Percentiles rank a stretch among this genome's conserved stretches.
Conservation (phyloP, 2,888 invertebrate species). For the Flabesymbios commensalis region DNA sequence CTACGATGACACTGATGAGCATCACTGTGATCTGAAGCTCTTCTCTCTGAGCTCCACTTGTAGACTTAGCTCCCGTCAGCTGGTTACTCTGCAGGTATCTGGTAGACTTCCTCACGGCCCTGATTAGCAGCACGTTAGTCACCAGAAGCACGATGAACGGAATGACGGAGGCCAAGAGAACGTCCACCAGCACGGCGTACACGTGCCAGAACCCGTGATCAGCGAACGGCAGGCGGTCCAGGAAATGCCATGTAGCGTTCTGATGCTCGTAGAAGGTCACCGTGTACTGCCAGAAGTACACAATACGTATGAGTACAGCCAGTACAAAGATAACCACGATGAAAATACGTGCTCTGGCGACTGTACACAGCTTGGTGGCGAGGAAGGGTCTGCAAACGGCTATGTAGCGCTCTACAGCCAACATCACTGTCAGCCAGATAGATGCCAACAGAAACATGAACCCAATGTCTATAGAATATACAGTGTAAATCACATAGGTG, state of each 20-base stretch:
- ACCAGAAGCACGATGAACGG: conserved; percentile 50
- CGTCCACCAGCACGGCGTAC: conserved; percentile 45
- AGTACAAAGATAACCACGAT: conserved; percentile 42
- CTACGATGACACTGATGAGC: conserved; percentile 54
- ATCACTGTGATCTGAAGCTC: conserved; percentile 56
- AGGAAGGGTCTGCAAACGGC: conserved; percentile 56
- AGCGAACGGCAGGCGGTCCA: conserved; percentile 33
- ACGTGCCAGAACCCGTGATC: conserved; percentile 33
- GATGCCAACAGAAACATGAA: conserved; percentile 44
- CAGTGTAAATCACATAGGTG: conserved; percentile 14
- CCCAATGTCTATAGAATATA: conserved; percentile 33
- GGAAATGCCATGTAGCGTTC: conserved; percentile 20
- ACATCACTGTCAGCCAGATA: conserved; percentile 57
- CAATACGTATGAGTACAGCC: conserved; percentile 41
- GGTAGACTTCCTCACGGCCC: conserved; percentile 53
- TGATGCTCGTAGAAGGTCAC: conserved; percentile 20
- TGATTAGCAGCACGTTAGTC: conserved; percentile 51
- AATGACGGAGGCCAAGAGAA: conserved; percentile 41
- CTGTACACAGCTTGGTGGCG: conserved; percentile 45
- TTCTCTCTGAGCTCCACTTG: conserved; percentile 46
- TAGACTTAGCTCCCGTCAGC: conserved; percentile 26
- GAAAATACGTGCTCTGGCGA: conserved; percentile 45
- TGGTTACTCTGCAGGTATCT: conserved; percentile 49
- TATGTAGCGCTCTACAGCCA: conserved; percentile 57
- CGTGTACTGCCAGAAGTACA: conserved; percentile 46